Percentiles rank a stretch among this genome's conserved stretches.
Evolutionary conservation across 2,888 invertebrate genomes (phyloP).

Genomic region (Steromphala cineraria): DNA sequence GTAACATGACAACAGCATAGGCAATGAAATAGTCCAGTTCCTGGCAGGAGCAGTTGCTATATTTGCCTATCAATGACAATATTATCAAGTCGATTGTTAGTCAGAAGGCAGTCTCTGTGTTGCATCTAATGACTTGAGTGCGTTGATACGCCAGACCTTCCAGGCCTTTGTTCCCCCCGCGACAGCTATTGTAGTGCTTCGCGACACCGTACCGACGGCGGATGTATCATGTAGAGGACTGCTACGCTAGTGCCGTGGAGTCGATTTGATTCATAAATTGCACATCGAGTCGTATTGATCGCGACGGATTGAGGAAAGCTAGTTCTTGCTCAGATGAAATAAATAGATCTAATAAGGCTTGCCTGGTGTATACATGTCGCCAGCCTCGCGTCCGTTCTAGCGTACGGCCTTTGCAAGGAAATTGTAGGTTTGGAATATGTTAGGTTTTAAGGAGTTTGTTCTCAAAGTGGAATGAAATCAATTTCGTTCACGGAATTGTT

Average conservation of each 20-base stretch:
- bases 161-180: background rate
- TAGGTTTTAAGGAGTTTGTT: too few relatives aligned
- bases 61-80: constrained; percentile 12
- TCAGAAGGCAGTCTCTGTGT: background rate
- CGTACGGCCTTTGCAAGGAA: too few relatives aligned
- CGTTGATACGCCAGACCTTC: background rate
- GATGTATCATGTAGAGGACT: constrained; percentile 9
- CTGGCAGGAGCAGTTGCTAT: background rate
- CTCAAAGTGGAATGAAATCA: too few relatives aligned
- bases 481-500: too few relatives aligned
- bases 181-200: constrained; percentile 14
- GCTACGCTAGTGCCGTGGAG: background rate
- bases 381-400: background rate
- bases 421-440: too few relatives aligned
- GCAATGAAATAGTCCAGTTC: background rate
- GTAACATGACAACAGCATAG: background rate
- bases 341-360: constrained; percentile 21
- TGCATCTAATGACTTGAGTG: background rate
- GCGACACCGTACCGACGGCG: background rate
- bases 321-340: constrained; percentile 8
- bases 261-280: constrained; percentile 18
- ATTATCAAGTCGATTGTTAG: constrained; percentile 13
- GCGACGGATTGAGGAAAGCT: background rate
- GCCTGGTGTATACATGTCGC: constrained; percentile 2
- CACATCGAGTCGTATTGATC: constrained; percentile 14